Conservation (phyloP, 1,140 invertebrate species). For the Lordiphosa mommai region DNA sequence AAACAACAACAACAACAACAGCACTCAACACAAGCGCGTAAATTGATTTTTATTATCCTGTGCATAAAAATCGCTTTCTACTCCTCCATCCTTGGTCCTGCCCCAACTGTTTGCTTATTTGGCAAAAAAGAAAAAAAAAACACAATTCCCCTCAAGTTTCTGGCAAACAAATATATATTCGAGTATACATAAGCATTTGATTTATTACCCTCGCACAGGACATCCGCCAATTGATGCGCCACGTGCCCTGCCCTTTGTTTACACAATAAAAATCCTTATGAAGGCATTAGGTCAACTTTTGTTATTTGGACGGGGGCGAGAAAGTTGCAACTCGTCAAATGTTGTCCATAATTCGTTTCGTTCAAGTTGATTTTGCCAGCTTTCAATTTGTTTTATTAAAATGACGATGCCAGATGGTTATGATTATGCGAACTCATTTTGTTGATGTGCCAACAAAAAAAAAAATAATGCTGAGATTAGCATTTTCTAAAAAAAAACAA, state of each 20-base stretch:
- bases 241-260: conserved; percentile 40
- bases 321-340: conserved; percentile 41
- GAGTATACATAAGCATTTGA: conserved; percentile 54
- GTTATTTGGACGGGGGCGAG: conserved; percentile 3
- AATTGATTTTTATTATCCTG: conserved; percentile 66
- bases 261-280: conserved; percentile 27
- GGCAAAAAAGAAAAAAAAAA: conserved; percentile 8
- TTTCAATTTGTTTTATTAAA: conserved; percentile 53
- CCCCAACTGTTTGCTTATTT: conserved; percentile 13
- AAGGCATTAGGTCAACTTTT: conserved; percentile 34
- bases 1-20: conserved; percentile 17
- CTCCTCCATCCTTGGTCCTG: neutral
- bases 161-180: conserved; percentile 52
- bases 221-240: conserved; percentile 48
- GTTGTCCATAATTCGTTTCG: conserved; percentile 32
- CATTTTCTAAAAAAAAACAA: conserved; percentile 2
- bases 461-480: conserved; percentile 18
- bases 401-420: conserved; percentile 37
- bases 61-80: conserved; percentile 14
- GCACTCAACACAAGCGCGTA: conserved; percentile 37
- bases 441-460: too few species aligned
- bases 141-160: conserved; percentile 17
- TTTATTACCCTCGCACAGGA: conserved; percentile 49
- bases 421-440: neutral
- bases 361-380: conserved; percentile 39